Evolutionary conservation across 2,888 invertebrate genomes (phyloP).

Genomic region (Lasioglossum leucozonium): DNA sequence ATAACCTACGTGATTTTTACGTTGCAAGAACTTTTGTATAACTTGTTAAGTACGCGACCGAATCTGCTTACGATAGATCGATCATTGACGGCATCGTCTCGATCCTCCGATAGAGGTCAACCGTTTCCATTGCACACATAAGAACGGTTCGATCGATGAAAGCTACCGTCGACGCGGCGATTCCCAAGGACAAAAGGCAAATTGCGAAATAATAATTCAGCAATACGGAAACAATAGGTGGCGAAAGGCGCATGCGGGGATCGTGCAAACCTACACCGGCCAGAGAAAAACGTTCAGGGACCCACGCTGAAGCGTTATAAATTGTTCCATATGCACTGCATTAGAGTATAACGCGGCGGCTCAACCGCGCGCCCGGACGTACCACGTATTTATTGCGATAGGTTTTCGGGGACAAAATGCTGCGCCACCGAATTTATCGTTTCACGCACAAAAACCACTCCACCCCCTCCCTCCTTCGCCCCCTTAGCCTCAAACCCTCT

Average conservation of each 20-base stretch:
- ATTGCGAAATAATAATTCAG: slow-evolving; percentile 68
- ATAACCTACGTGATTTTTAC: no score
- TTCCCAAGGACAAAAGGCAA: slow-evolving; percentile 52
- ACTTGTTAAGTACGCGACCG: not conserved
- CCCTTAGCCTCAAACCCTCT: not conserved
- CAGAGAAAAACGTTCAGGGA: slow-evolving; percentile 52
- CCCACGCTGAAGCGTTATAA: slow-evolving; percentile 75
- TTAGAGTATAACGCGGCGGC: slow-evolving; percentile 78
- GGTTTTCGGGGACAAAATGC: slow-evolving; percentile 81
- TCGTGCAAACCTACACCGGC: slow-evolving; percentile 28
- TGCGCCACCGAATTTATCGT: slow-evolving; percentile 80
- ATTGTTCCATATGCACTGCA: slow-evolving; percentile 83
- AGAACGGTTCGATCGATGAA: slow-evolving; percentile 20
- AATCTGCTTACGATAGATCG: not conserved
- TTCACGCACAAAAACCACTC: slow-evolving; percentile 73
- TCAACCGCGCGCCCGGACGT: slow-evolving; percentile 73
- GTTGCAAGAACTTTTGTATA: not conserved
- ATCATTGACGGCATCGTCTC: not conserved
- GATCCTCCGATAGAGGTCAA: not conserved
- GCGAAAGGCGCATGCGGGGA: slow-evolving; percentile 48
- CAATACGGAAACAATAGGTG: slow-evolving; percentile 63
- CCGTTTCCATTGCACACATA: not conserved
- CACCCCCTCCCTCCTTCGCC: slow-evolving; percentile 27
- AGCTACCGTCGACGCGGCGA: not conserved
- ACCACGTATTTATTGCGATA: slow-evolving; percentile 83